phyloP scores from a whole-genome alignment of 2,888 invertebrate species.

The Lasioglossum calceatum region DNA sequence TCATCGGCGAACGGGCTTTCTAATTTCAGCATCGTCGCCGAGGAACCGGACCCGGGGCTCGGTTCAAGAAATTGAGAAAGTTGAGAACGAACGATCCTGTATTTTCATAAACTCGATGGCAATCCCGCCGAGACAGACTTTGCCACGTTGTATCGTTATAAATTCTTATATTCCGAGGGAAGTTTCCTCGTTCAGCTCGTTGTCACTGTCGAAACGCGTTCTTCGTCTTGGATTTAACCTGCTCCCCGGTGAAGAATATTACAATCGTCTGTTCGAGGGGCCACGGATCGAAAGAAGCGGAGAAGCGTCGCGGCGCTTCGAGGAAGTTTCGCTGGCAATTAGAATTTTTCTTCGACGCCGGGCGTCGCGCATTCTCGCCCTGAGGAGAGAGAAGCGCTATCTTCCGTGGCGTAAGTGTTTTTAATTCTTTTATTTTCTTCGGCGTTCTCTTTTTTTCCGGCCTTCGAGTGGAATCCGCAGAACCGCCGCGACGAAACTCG shows the following conservation, averaged over 20 bases:
- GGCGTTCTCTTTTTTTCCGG: background rate
- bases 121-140: conserved; percentile 24
- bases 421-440: background rate
- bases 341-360: background rate
- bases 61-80: conserved; percentile 17
- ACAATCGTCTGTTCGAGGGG: background rate
- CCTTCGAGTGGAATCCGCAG: conserved; percentile 4
- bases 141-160: conserved; percentile 13
- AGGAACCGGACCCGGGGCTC: background rate
- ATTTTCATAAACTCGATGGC: conserved; percentile 38
- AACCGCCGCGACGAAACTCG: conserved; percentile 22
- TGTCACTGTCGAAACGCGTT: conserved; percentile 18
- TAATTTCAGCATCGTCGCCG: conserved; percentile 3
- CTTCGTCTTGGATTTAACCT: background rate
- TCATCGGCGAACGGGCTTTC: background rate
- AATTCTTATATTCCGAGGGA: conserved; percentile 23
- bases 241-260: background rate
- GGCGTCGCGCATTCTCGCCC: background rate
- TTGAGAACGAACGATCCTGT: conserved; percentile 16
- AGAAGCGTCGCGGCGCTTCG: background rate
- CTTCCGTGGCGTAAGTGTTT: conserved; percentile 5
- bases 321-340: background rate
- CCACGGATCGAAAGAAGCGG: background rate
- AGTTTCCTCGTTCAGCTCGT: conserved; percentile 23
- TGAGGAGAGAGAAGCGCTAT: background rate